Evolutionary conservation across 2,113 vertebrate genomes (phyloP).

Genomic region (Todiramphus saurophagus): DNA sequence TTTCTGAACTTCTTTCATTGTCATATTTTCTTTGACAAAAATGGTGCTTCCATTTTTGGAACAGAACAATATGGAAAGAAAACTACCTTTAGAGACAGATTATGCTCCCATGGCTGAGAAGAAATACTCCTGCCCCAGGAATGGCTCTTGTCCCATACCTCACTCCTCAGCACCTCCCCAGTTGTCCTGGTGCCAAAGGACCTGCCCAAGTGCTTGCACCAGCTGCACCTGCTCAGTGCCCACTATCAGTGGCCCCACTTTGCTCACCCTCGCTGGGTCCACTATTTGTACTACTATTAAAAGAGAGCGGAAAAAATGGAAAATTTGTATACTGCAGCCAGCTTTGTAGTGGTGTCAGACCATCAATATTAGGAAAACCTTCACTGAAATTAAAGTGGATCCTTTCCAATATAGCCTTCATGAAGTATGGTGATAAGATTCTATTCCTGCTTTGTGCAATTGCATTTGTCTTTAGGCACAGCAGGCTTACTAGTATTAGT

Average conservation of each 20-base stretch:
- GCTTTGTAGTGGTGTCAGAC: background rate
- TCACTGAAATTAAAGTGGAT: background rate
- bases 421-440: background rate
- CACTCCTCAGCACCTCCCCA: fast-evolving
- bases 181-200: fast-evolving
- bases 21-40: slow-evolving; percentile 7
- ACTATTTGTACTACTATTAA: background rate
- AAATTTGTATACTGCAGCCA: background rate
- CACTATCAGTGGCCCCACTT: background rate
- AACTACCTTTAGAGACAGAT: background rate
- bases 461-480: background rate
- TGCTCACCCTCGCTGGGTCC: background rate
- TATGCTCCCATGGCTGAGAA: background rate
- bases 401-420: background rate
- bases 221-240: background rate
- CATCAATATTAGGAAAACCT: background rate
- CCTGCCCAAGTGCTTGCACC: too few species aligned
- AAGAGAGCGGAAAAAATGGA: background rate
- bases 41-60: background rate
- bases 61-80: background rate
- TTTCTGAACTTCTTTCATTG: background rate
- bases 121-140: background rate
- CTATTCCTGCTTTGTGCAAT: background rate
- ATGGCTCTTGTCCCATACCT: background rate
- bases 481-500: background rate